Percentiles rank a stretch among this genome's conserved stretches.
These are phyloP conservation scores for Pangasius krempfi DNA, from an alignment of 2,797 vertebrate species.

Conservation along the genomic window DNA sequence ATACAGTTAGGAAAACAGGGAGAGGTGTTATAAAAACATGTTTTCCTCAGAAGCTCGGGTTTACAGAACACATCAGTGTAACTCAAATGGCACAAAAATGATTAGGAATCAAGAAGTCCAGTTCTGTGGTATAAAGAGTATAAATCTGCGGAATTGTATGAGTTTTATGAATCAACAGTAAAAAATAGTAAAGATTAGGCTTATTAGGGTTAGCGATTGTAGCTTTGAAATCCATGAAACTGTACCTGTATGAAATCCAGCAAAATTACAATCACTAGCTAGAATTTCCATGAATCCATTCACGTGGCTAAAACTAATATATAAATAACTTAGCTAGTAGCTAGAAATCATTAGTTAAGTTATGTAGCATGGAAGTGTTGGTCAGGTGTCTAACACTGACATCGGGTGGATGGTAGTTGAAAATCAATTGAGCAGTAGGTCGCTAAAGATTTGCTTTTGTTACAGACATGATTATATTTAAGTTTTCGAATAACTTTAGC, in stretches of 20 bases:
- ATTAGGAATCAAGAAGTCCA: neutral
- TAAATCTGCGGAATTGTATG: neutral
- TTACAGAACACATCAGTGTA: neutral
- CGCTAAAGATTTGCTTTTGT: neutral
- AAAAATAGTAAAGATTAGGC: neutral
- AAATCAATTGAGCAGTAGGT: neutral
- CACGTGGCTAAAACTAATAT: neutral
- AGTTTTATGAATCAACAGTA: neutral
- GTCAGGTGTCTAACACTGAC: neutral
- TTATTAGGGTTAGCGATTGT: neutral
- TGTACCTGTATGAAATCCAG: neutral
- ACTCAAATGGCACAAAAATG: neutral
- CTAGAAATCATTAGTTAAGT: neutral
- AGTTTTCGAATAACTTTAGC: neutral
- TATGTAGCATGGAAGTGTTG: neutral
- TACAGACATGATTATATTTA: neutral
- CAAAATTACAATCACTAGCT: neutral
- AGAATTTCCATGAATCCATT: neutral
- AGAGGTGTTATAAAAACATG: neutral
- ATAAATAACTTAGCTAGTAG: neutral
- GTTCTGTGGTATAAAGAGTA: neutral
- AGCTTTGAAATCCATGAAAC: neutral
- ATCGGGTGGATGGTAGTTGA: neutral
- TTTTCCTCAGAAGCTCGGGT: neutral
- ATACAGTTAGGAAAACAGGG: slow-evolving; percentile 10